Evolutionary conservation across 2,888 invertebrate species (phyloP), one percentile per base, ranked within the genome.

Genomic region (Pristionchus arcanus): DNA sequence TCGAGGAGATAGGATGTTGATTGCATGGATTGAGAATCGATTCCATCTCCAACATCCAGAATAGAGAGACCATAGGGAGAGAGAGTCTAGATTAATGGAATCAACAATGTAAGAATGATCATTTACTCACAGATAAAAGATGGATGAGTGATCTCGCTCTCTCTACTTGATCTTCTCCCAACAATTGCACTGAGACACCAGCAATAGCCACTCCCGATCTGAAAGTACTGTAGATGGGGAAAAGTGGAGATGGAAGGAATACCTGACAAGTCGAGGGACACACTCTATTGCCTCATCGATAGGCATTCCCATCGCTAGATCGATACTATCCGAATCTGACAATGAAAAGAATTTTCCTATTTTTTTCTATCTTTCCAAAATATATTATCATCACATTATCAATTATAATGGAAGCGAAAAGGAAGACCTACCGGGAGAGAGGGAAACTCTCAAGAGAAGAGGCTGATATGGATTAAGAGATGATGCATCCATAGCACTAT

Each of bases 251-350:
- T 16, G 59, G 21, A 25, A 21, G 59, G 59, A 63, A 19, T 53
- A 83, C 83, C 53, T 53, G 28, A 83, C 49, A 25, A 83, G 83
- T 28, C 83, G 21, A 25, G 83, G 83, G n/a, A 83, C 53, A n/a
- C 83, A 83, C 49, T 83, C 68, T 3, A 91, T 91, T 21, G 92
- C 92, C 15, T 92, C 92, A 2, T 91, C 91, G 89, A 85, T 94
- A 94, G 91, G 95, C 93, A 90, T 95, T 94, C 92, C 95, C 93
- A 94, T 91, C 25, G 91, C 89, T 31, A 93, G 90, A 77, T 90
- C 91, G 34, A 90, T 53, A 55, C 90, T 90, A 37, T 90, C 90
- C 49, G 85, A 88, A 31, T 88, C 77, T 77, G 42, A 49, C 42
- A 49, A 7, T 0, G 16, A 55, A 84, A 13, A 25, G 49, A n/a